Conservation (phyloP, 2,113 vertebrate species). For the Anguilla japonica region DNA sequence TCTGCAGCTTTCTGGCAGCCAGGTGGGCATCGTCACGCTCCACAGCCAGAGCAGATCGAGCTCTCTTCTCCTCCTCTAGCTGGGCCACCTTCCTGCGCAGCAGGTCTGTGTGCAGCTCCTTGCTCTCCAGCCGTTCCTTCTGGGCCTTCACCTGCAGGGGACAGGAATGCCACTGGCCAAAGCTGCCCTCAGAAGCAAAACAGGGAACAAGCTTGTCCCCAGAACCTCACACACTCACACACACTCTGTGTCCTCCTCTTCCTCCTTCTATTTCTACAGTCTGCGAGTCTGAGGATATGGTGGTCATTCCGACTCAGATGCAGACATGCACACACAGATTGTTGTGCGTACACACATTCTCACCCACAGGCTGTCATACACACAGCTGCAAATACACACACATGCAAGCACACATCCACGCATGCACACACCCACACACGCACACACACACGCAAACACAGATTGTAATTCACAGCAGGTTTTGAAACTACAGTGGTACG, state of each 20-base stretch:
- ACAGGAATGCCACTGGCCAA: neutral
- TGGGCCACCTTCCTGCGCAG: slow-evolving; percentile 81
- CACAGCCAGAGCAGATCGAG: slow-evolving; percentile 59
- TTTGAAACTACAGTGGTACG: neutral
- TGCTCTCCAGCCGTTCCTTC: slow-evolving; percentile 82
- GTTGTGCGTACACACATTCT: neutral
- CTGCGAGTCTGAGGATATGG: neutral
- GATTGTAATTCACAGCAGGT: neutral
- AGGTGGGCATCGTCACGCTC: slow-evolving; percentile 75
- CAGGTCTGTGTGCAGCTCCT: slow-evolving; percentile 81
- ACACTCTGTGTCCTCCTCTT: neutral
- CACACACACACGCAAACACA: neutral
- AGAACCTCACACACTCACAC: neutral
- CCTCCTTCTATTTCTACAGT: no score
- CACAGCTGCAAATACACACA: neutral
- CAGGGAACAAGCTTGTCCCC: no score
- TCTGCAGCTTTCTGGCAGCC: slow-evolving; percentile 73
- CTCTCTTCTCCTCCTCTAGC: slow-evolving; percentile 80
- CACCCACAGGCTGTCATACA: neutral
- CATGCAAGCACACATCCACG: neutral
- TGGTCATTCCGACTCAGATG: no score
- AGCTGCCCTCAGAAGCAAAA: no score
- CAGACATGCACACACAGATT: neutral
- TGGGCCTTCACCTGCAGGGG: slow-evolving; percentile 77
- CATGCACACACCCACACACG: neutral